Conservation (phyloP, 2,888 invertebrate species). For the Uropetala carovei region DNA sequence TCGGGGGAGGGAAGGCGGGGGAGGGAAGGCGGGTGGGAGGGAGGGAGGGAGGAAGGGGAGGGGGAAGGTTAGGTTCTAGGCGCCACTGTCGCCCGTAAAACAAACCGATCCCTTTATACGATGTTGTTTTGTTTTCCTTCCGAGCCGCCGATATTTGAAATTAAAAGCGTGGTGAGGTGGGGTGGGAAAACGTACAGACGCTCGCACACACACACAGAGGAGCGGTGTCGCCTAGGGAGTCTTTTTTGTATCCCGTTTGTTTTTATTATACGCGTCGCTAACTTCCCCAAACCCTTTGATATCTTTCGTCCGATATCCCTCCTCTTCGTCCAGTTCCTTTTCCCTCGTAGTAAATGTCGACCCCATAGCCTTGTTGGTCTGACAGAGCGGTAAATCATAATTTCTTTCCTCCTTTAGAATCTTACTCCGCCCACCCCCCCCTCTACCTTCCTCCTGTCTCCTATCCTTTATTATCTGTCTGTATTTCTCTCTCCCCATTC, state of each 20-base stretch:
- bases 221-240: not conserved
- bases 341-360: not conserved
- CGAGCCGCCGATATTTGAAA: slow-evolving; percentile 43
- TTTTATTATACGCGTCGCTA: not conserved
- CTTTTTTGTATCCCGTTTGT: slow-evolving; percentile 28
- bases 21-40: not conserved
- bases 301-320: not conserved
- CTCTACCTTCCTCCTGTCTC: not conserved
- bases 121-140: slow-evolving; percentile 34
- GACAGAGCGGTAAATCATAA: slow-evolving; percentile 43
- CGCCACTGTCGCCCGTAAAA: slow-evolving; percentile 28
- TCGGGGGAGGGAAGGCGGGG: not conserved
- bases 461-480: not conserved
- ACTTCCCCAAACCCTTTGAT: not conserved
- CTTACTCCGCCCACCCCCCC: not conserved
- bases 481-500: not conserved
- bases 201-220: not conserved
- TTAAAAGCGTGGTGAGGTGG: slow-evolving; percentile 30
- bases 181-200: not conserved
- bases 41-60: not conserved
- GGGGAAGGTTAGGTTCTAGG: not conserved
- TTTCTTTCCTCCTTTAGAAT: not conserved
- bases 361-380: not conserved
- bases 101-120: slow-evolving; percentile 20
- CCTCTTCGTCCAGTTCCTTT: not conserved